Evolutionary conservation across 2,888 invertebrate genomes (phyloP), one percentile per base, ranked within the genome.

Genomic region (Drosophila engyochracea): DNA sequence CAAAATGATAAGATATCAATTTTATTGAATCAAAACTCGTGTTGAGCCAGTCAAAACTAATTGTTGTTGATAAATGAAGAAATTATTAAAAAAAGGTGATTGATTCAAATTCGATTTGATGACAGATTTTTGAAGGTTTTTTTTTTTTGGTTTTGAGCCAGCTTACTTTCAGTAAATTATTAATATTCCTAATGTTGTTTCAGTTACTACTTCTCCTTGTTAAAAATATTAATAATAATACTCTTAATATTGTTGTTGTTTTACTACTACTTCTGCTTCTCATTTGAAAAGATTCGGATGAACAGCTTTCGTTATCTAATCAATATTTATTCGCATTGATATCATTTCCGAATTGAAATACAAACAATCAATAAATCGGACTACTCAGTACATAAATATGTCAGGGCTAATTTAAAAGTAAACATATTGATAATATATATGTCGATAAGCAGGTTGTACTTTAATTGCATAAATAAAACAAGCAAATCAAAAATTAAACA

Each of bases 1-100:
- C 59, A 44, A 33, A 1, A 28, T n/a, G 78, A 79, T 76, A 60
- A 61, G 63, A 57, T 63, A 63, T 35, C 30, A 52, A n/a, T 58
- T 65, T 39, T n/a, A 12, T 4, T 25, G 65, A 71, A 77, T 33
- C 57, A 6, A 31, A 14, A 31, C 4, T 37, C n/a, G 51, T 39
- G 30, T 30, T 6, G n/a, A 12, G 30, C 31, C 2, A n/a, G 10
- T 41, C 33, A 28, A 35, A 25, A 37, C 22, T 22, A 30, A 60
- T 10, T 44, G 12, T 44, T 35, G 12, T 47, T 28, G 6, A 25
- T 54, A 16, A 54, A 25, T 25, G 1, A 16, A 9, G 54, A 55
- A 35, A 35, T 55, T 35, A 10, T 25, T 35, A 2, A 4, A 9
- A 9, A 25, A 47, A 16, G 31, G 25, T 41, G 16, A 25, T 25